Evolutionary conservation across 2,797 vertebrate species (phyloP).

Genomic region (Myripristis murdjan): DNA sequence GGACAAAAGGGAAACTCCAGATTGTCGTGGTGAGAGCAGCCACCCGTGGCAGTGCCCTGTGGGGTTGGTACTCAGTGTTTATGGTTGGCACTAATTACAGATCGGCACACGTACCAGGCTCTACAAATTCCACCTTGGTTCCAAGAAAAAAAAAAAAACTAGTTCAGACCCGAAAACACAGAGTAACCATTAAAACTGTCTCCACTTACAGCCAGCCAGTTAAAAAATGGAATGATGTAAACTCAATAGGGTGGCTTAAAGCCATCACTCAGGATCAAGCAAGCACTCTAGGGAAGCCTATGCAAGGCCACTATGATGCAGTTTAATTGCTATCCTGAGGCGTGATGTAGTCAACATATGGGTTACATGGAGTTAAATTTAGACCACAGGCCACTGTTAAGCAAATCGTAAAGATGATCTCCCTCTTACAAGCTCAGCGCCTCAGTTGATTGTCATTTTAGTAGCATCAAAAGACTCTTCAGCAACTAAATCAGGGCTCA

Average conservation of each 20-base stretch:
- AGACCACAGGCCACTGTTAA: slow-evolving; percentile 16
- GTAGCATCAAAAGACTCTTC: neutral
- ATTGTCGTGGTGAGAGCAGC: slow-evolving; percentile 70
- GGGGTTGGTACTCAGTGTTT: slow-evolving; percentile 59
- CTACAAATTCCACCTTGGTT: slow-evolving; percentile 31
- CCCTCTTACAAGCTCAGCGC: neutral
- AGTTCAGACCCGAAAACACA: slow-evolving; percentile 36
- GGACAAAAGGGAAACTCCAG: slow-evolving; percentile 72
- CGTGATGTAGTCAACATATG: slow-evolving; percentile 21
- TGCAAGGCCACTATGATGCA: slow-evolving; percentile 1
- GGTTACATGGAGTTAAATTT: slow-evolving; percentile 19
- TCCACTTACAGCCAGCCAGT: slow-evolving; percentile 38
- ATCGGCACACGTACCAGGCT: slow-evolving; percentile 50
- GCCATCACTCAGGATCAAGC: slow-evolving; percentile 46
- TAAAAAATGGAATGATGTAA: slow-evolving; percentile 48
- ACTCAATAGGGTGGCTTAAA: slow-evolving; percentile 39
- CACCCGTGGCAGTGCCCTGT: slow-evolving; percentile 67
- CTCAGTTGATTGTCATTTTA: slow-evolving; percentile 3
- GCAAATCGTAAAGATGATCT: slow-evolving; percentile 10
- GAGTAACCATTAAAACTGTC: slow-evolving; percentile 48
- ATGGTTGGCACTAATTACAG: slow-evolving; percentile 76
- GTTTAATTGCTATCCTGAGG: slow-evolving; percentile 24
- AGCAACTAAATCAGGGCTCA: too few species aligned
- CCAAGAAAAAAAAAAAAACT: slow-evolving; percentile 38
- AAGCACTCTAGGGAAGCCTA: slow-evolving; percentile 16